Evolutionary conservation across 2,113 vertebrate genomes (phyloP).

Genomic region (Podilymbus podiceps): DNA sequence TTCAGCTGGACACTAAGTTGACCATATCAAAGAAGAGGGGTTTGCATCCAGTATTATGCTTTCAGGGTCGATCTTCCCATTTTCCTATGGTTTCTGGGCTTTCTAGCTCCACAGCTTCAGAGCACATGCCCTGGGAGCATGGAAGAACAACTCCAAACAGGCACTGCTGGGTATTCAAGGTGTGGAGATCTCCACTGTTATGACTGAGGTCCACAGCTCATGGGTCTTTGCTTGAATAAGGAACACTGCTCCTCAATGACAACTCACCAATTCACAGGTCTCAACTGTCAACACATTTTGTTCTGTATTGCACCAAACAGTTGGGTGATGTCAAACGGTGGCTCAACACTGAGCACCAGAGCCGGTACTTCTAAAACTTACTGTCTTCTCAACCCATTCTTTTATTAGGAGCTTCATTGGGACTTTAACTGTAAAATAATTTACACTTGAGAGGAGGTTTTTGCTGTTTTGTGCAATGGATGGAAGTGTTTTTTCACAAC

Average conservation of each 20-base stretch:
- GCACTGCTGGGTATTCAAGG: background rate
- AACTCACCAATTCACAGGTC: background rate
- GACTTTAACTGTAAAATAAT: background rate
- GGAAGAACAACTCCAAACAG: background rate
- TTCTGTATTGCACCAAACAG: background rate
- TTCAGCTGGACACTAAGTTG: background rate
- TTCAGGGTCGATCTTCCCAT: background rate
- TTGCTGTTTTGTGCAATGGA: background rate
- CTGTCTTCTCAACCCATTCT: background rate
- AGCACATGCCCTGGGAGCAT: background rate
- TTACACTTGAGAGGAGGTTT: background rate
- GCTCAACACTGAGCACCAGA: background rate
- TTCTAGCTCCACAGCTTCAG: background rate
- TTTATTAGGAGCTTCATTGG: background rate
- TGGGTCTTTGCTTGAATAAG: background rate
- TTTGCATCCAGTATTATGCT: background rate
- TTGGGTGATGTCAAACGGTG: rapidly evolving
- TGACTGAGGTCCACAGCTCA: background rate
- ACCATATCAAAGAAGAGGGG: background rate
- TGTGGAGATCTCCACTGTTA: background rate
- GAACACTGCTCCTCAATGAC: background rate
- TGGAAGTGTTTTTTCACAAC: background rate
- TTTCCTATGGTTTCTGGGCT: background rate
- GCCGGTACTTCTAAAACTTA: background rate
- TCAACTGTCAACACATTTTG: background rate